Percentiles rank a stretch among this genome's conserved stretches.
Conservation (phyloP, 2,888 invertebrate species). For the Caenorhabditis angaria region DNA sequence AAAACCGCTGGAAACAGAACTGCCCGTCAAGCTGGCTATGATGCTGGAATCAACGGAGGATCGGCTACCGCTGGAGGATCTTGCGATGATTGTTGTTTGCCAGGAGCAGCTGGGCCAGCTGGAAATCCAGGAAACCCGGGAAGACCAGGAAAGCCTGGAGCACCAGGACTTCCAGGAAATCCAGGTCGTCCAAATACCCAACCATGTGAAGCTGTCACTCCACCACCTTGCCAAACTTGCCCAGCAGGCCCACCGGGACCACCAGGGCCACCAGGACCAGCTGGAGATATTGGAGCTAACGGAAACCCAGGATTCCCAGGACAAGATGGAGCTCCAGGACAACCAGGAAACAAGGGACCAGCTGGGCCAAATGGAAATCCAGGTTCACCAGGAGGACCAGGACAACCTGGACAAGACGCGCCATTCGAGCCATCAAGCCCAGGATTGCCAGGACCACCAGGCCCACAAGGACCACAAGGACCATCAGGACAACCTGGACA, state of each 20-base stretch:
- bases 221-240: no score
- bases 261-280: constrained; percentile 32
- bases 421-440: neutral
- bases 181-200: constrained; percentile 27
- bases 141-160: constrained; percentile 59
- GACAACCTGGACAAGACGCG: neutral
- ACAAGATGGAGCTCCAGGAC: constrained; percentile 31
- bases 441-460: neutral
- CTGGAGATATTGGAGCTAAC: constrained; percentile 35
- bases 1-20: no score
- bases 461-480: no score
- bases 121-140: constrained; percentile 51
- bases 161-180: constrained; percentile 60
- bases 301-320: constrained; percentile 41
- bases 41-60: no score
- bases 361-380: constrained; percentile 26
- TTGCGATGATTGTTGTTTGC: constrained; percentile 65
- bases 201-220: no score
- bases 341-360: constrained; percentile 30
- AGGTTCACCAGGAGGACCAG: neutral
- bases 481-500: no score
- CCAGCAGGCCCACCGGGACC: constrained; percentile 40
- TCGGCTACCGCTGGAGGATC: neutral
- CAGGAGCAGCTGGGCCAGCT: constrained; percentile 50
- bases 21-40: no score